Base-by-base conservation (phyloP, 2,113 vertebrate species). In the Hemibagrus wyckioides region DNA sequence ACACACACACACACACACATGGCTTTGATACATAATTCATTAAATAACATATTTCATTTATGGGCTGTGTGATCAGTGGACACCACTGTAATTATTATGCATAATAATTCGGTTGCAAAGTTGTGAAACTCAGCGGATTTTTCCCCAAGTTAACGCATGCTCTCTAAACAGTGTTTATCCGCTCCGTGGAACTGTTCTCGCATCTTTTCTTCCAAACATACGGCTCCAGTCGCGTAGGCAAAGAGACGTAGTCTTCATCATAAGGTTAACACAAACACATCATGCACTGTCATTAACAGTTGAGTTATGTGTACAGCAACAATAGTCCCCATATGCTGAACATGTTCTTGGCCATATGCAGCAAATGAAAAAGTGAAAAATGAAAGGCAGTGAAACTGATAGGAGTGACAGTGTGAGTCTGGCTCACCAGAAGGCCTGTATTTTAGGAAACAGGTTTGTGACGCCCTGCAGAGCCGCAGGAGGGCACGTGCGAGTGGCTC, bases 21-120 rank as follows among this genome's bases (percentile, higher is more conserved):
- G 92, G 89, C 90, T 92, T 95, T 94, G 94, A 94, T 94, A 93
- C 92, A 94, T 93, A 95, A 91, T 91, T 91, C 87, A 91, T 89
- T 84, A 61, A 59, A 50, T 59, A 90, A 81, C 87, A 88, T 85
- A 85, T 57, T 83, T 86, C 88, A 85, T 89, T 91, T 88, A 89
- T 88, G 85, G 85, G 87, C 71, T 67, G 88, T 88, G 39, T 89
- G 90, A 89, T 88, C 94, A 95, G 92, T 92, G 89, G 92, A 93
- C 88, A 50, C 88, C 92, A 92, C 80, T 71, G 71, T 87, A 89
- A 67, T 83, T 87, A 83, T 85, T 82, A 88, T 86, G 86, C 80
- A 82, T 86, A 82, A 69, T 83, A 83, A 84, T 87, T 73, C 54
- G 48, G 25, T 52, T 54, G 71, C 67, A 63, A n/a, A 90, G 88